Conservation (phyloP, 2,113 vertebrate species). For the Cnemophilus loriae region DNA sequence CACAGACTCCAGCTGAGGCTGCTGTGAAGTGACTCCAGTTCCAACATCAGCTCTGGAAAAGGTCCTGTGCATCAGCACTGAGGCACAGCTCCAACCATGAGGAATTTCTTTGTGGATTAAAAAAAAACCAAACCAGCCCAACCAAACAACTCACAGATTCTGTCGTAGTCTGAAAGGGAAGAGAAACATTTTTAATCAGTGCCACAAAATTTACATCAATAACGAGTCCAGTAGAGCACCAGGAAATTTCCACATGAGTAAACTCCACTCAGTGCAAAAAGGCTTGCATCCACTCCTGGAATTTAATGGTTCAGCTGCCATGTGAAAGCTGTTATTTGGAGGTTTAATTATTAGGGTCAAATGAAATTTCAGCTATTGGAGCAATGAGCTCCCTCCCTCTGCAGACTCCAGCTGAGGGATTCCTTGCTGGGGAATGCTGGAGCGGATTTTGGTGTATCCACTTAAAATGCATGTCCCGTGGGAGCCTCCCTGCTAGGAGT, state of each 20-base stretch:
- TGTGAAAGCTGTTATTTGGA: neutral
- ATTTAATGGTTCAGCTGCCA: constrained; percentile 29
- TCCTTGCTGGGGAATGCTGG: neutral
- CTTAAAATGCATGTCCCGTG: neutral
- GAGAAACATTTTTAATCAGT: neutral
- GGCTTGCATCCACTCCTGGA: neutral
- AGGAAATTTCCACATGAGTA: constrained; percentile 40
- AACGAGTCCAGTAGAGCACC: neutral
- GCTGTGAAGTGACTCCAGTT: neutral
- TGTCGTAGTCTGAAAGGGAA: neutral
- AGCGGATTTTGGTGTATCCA: neutral
- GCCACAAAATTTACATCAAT: neutral
- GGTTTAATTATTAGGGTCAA: constrained; percentile 40
- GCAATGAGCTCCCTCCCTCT: neutral
- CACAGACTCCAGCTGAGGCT: neutral
- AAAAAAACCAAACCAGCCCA: neutral
- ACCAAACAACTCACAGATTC: neutral
- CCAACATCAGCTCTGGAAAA: neutral
- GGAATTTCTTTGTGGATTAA: neutral
- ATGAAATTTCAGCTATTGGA: neutral
- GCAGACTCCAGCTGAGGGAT: neutral
- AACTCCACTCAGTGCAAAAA: neutral
- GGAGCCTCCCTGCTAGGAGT: neutral
- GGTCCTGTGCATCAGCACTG: neutral
- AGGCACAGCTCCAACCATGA: neutral